Percentiles rank a stretch among this genome's conserved stretches.
Conservation (phyloP, 2,797 vertebrate genomes). For the Etheostoma perlongum region DNA sequence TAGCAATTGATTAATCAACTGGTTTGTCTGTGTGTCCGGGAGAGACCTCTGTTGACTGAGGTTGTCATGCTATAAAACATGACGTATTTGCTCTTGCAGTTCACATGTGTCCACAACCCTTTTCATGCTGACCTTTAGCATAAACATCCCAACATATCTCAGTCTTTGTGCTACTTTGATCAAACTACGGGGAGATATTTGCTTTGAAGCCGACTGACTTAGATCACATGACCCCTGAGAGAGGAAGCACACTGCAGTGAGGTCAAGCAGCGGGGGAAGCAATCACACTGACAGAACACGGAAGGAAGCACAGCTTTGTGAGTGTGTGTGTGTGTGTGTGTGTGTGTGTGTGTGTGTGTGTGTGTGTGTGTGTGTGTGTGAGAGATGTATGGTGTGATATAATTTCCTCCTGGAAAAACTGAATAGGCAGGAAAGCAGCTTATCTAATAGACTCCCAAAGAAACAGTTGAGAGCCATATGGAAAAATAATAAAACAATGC, state of each 20-base stretch:
- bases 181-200: conserved; percentile 55
- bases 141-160: conserved; percentile 40
- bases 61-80: neutral
- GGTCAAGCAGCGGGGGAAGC: conserved; percentile 74
- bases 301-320: conserved; percentile 73
- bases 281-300: conserved; percentile 69
- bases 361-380: conserved; percentile 42
- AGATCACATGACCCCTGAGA: conserved; percentile 66
- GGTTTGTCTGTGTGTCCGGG: too few species aligned
- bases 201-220: conserved; percentile 53
- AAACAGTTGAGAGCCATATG: conserved; percentile 30
- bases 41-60: too few species aligned
- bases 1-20: too few species aligned
- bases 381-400: conserved; percentile 54
- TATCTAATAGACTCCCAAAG: conserved; percentile 45
- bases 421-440: conserved; percentile 66
- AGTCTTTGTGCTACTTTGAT: conserved; percentile 47
- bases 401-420: conserved; percentile 77
- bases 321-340: conserved; percentile 24
- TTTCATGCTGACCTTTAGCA: conserved; percentile 43
- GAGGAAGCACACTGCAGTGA: conserved; percentile 68
- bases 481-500: conserved; percentile 20
- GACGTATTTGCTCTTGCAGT: neutral
- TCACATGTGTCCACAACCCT: conserved; percentile 8
- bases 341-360: conserved; percentile 38